These are phyloP conservation scores for Leptinotarsa rubiginosa DNA, from an alignment of 2,888 invertebrate genomes.

Conservation along the genomic window DNA sequence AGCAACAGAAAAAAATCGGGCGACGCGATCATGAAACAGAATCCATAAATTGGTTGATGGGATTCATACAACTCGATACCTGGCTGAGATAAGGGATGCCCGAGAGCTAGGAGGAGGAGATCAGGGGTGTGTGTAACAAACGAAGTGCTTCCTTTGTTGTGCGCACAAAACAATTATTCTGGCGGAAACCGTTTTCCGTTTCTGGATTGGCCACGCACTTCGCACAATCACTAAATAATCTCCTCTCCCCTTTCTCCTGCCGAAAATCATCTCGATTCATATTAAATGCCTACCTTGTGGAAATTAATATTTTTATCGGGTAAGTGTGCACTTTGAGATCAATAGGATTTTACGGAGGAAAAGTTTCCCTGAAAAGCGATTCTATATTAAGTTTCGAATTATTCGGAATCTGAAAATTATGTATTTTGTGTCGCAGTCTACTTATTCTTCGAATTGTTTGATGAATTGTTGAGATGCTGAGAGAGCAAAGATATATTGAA, in stretches of 20 bases:
- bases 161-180: conserved; percentile 64
- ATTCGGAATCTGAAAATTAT: conserved; percentile 4
- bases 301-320: conserved; percentile 39
- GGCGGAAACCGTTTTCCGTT: conserved; percentile 64
- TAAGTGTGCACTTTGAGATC: conserved; percentile 37
- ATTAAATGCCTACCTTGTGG: conserved; percentile 35
- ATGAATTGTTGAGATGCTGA: conserved; percentile 1
- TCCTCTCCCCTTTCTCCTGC: conserved; percentile 40
- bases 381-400: conserved; percentile 9
- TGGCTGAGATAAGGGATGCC: conserved; percentile 43
- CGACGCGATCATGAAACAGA: neutral
- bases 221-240: conserved; percentile 63
- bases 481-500: conserved; percentile 6
- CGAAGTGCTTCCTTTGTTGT: conserved; percentile 55
- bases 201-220: conserved; percentile 63
- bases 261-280: conserved; percentile 29
- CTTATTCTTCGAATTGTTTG: neutral
- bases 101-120: conserved; percentile 59
- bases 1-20: too few relatives aligned
- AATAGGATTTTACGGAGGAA: conserved; percentile 30
- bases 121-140: conserved; percentile 65
- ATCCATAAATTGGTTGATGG: conserved; percentile 9
- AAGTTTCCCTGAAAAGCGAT: conserved; percentile 24
- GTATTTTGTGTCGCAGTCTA: neutral
- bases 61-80: conserved; percentile 40